Evolutionary conservation across 2,888 invertebrate genomes (phyloP).

Genomic region (Phengaris arion): DNA sequence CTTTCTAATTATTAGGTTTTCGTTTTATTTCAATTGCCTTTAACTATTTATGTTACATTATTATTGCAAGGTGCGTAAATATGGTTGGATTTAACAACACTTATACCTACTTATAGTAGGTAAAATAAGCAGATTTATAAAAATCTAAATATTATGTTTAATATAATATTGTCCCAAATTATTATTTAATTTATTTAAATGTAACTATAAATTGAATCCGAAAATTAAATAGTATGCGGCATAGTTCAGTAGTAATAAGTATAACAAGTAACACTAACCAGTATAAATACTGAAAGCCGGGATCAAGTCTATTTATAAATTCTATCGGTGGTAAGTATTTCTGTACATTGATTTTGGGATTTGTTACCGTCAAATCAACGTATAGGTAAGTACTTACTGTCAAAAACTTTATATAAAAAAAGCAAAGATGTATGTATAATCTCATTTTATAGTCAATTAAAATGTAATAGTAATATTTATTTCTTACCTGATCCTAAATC

Average conservation of each 20-base stretch:
- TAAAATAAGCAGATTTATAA: neutral
- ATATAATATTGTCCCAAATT: neutral
- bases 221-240: neutral
- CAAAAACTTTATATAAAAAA: neutral
- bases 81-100: neutral
- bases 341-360: constrained; percentile 49
- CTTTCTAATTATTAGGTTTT: neutral
- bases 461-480: constrained; percentile 46
- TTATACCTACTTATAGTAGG: neutral
- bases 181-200: neutral
- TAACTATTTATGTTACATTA: neutral
- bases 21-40: neutral
- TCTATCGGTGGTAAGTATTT: constrained; percentile 63
- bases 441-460: constrained; percentile 26
- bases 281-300: constrained; percentile 41
- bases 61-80: neutral
- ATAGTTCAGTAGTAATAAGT: neutral
- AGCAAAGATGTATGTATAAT: neutral
- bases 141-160: neutral
- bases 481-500: constrained; percentile 93
- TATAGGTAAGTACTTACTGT: neutral
- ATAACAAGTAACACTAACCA: constrained; percentile 12
- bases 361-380: constrained; percentile 10
- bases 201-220: no score
- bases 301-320: constrained; percentile 70